A percentile compares a stretch with the other conserved stretches of the same genome.
These are phyloP conservation scores for Hylaeus volcanicus DNA, from an alignment of 1,140 invertebrate genomes.

Conservation along the genomic window DNA sequence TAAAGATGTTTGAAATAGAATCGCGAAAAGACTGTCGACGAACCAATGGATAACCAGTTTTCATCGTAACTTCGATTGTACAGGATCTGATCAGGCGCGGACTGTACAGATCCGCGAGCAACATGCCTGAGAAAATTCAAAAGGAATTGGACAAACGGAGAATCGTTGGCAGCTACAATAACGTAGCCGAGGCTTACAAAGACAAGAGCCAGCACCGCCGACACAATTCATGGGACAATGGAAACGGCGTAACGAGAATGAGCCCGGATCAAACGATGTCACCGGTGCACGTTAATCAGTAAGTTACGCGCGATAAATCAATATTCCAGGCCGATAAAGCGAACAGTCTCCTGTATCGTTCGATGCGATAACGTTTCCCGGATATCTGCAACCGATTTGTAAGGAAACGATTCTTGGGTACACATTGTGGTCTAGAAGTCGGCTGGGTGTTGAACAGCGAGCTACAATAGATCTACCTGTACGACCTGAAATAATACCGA, in stretches of 20 bases:
- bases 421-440: constrained; percentile 32
- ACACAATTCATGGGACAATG: constrained; percentile 79
- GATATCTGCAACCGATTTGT: neutral
- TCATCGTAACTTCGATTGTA: neutral
- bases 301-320: constrained; percentile 7
- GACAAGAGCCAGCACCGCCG: constrained; percentile 76
- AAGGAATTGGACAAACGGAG: constrained; percentile 83
- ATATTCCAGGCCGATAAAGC: neutral
- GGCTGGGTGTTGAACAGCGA: neutral
- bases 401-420: neutral
- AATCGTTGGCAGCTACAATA: constrained; percentile 80
- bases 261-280: constrained; percentile 67
- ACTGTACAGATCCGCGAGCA: constrained; percentile 51
- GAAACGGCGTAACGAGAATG: constrained; percentile 61
- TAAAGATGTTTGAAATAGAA: constrained; percentile 66
- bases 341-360: too few species aligned
- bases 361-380: neutral
- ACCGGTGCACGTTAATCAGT: constrained; percentile 64
- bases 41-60: neutral
- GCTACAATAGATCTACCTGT: too few species aligned
- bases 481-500: too few species aligned
- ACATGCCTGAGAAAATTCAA: constrained; percentile 81
- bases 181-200: constrained; percentile 77
- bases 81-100: constrained; percentile 37
- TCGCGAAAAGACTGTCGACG: too few species aligned